These are phyloP conservation scores for Fulica atra DNA, from an alignment of 2,113 vertebrate genomes.

Conservation along the genomic window DNA sequence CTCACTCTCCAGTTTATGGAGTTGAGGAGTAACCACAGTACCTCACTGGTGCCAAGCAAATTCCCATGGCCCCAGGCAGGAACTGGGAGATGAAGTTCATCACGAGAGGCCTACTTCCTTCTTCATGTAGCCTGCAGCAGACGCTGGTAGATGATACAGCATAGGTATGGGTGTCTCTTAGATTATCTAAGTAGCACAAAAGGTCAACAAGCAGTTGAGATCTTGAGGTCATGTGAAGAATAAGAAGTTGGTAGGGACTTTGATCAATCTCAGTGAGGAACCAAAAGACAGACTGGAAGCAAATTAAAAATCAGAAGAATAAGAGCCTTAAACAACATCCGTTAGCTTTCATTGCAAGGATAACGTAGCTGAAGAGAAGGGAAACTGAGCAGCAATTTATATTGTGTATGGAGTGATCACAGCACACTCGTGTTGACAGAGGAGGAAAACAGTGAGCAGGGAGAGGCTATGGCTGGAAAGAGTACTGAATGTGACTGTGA, in stretches of 20 bases:
- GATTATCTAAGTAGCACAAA: background rate
- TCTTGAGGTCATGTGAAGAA: background rate
- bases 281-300: background rate
- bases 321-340: background rate
- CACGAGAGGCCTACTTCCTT: background rate
- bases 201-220: background rate
- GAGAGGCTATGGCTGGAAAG: background rate
- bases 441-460: background rate
- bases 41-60: accelerated
- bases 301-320: background rate
- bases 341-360: background rate
- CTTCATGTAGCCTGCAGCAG: background rate
- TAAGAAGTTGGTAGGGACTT: background rate
- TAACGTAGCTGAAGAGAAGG: background rate
- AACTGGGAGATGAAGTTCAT: background rate
- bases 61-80: background rate
- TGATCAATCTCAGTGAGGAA: background rate
- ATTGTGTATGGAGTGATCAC: background rate
- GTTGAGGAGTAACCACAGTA: background rate
- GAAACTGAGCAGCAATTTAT: background rate
- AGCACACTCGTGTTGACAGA: background rate
- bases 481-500: background rate
- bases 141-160: background rate
- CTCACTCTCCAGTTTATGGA: background rate
- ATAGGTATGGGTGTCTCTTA: accelerated